phyloP scores from a whole-genome alignment of 2,797 vertebrate species.

The Catostomus latipinnis region DNA sequence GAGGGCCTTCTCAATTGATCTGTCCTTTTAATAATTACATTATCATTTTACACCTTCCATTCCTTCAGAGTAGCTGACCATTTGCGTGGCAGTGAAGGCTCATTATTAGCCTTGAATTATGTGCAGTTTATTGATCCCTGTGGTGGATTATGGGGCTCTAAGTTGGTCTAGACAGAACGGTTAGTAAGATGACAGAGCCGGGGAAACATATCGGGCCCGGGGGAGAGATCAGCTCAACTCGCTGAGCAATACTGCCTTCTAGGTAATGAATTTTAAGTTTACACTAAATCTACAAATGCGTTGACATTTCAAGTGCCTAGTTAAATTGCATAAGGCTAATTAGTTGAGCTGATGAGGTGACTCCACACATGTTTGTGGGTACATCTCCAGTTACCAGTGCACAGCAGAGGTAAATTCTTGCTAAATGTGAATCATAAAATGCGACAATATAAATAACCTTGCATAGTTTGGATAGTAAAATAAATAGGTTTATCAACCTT shows the following conservation, averaged over 20 bases:
- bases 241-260: conserved; percentile 99
- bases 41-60: conserved; percentile 96
- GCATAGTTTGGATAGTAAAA: too few relatives aligned
- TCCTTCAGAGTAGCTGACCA: conserved; percentile 93
- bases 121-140: conserved; percentile 99
- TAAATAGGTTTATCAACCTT: too few relatives aligned
- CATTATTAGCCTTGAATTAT: conserved; percentile 99
- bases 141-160: conserved; percentile 99
- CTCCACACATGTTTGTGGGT: conserved; percentile 66
- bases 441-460: too few relatives aligned
- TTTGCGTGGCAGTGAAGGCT: conserved; percentile 99
- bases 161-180: conserved; percentile 99
- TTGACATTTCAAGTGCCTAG: conserved; percentile 97
- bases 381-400: conserved; percentile 26
- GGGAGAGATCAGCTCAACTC: conserved; percentile 92
- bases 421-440: too few relatives aligned
- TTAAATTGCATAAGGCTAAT: conserved; percentile 99
- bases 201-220: conserved; percentile 94
- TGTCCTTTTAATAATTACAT: conserved; percentile 99
- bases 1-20: conserved; percentile 96
- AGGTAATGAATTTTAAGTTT: conserved; percentile 99
- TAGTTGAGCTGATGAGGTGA: conserved; percentile 88
- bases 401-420: neutral
- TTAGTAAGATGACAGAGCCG: conserved; percentile 97
- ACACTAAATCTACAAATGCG: conserved; percentile 97